phyloP scores from a whole-genome alignment of 2,888 invertebrate genomes.

The Allygus modestus region DNA sequence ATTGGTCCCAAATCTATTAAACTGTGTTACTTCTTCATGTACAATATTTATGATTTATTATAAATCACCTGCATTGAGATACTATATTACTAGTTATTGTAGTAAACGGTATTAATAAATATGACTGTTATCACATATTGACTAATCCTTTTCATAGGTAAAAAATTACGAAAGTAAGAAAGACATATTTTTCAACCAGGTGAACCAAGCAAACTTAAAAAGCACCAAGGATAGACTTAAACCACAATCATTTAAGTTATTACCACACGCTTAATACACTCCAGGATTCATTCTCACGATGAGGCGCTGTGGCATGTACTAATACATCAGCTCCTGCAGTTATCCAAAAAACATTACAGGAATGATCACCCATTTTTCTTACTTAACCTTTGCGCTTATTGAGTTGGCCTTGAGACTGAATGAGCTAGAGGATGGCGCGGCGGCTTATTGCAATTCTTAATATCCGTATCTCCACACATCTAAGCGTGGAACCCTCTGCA shows the following conservation, averaged over 20 bases:
- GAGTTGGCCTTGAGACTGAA: not conserved
- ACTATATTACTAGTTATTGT: no score
- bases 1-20: no score
- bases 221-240: not conserved
- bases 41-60: no score
- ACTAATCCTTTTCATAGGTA: not conserved
- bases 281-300: not conserved
- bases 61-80: no score
- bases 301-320: not conserved
- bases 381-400: slow-evolving; percentile 20
- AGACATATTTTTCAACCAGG: no score
- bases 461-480: not conserved
- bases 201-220: no score
- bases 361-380: not conserved
- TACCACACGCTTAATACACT: not conserved
- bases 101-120: no score
- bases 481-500: not conserved
- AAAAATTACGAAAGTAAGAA: no score
- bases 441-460: not conserved
- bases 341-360: slow-evolving; percentile 20
- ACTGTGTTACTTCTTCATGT: no score
- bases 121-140: not conserved
- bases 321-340: not conserved
- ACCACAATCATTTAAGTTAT: not conserved
- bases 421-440: not conserved